Evolutionary conservation across 1,140 invertebrate genomes (phyloP).

Genomic region (Drosophila pectinifera): DNA sequence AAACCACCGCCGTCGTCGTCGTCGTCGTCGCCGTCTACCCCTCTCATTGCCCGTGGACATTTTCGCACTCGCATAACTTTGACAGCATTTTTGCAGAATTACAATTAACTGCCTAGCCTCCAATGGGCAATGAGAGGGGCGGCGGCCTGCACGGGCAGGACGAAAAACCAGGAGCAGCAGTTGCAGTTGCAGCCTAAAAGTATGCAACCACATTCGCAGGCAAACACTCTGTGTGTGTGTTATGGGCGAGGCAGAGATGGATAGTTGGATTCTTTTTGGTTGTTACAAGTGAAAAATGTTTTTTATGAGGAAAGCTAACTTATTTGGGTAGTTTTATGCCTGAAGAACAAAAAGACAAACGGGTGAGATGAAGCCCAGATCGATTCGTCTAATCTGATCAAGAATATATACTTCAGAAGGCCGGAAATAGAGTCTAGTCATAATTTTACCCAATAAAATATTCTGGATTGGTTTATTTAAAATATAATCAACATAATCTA

Average conservation of each 20-base stretch:
- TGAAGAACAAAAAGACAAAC: too few species aligned
- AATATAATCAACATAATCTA: background rate
- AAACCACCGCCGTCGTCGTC: constrained; percentile 21
- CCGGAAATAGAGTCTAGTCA: too few species aligned
- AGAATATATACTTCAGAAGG: too few species aligned
- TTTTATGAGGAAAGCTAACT: background rate
- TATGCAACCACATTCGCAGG: constrained; percentile 43
- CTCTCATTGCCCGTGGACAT: constrained; percentile 58
- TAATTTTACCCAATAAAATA: too few species aligned
- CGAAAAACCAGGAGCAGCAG: constrained; percentile 32
- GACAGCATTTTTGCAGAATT: constrained; percentile 78
- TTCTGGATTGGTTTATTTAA: background rate
- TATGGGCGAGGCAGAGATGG: constrained; percentile 11
- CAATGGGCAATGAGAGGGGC: constrained; percentile 9
- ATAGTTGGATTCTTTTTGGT: too few species aligned
- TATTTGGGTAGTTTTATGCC: too few species aligned
- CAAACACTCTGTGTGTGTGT: constrained; percentile 12
- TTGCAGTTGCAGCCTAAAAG: constrained; percentile 56
- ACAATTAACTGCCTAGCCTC: constrained; percentile 71
- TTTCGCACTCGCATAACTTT: constrained; percentile 81
- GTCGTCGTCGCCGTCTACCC: constrained; percentile 10
- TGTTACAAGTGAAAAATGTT: background rate
- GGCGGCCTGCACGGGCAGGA: constrained; percentile 4
- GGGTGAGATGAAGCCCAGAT: background rate
- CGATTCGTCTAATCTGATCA: too few species aligned